Percentiles rank a stretch among this genome's conserved stretches.
Conservation (phyloP, 1,140 invertebrate species). For the Zaprionus africanus region DNA sequence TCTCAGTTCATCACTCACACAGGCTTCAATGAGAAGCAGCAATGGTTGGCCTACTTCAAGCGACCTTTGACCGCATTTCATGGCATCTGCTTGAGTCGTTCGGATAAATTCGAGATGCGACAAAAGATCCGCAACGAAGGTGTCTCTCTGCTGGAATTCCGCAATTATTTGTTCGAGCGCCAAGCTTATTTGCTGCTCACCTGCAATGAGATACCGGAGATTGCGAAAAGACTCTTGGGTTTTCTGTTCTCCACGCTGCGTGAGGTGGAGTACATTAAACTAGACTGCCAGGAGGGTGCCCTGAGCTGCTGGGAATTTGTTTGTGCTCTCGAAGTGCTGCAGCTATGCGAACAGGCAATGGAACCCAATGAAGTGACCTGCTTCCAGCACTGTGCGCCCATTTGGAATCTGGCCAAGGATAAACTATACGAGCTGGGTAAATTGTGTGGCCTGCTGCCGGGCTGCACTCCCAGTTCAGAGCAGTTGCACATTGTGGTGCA, state of each 20-base stretch:
- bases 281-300: slow-evolving; percentile 90
- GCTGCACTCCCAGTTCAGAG: slow-evolving; percentile 91
- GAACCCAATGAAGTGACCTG: slow-evolving; percentile 87
- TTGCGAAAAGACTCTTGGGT: slow-evolving; percentile 73
- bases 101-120: slow-evolving; percentile 89
- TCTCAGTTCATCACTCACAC: slow-evolving; percentile 98
- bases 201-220: slow-evolving; percentile 76
- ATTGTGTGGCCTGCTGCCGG: slow-evolving; percentile 96
- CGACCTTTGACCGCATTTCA: slow-evolving; percentile 92
- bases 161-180: slow-evolving; percentile 97
- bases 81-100: slow-evolving; percentile 90
- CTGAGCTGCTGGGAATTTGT: slow-evolving; percentile 97
- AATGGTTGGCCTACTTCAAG: slow-evolving; percentile 92
- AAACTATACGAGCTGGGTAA: slow-evolving; percentile 95
- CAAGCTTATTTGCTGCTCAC: slow-evolving; percentile 88
- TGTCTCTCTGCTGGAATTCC: slow-evolving; percentile 93
- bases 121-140: slow-evolving; percentile 89
- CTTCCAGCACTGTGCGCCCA: slow-evolving; percentile 93
- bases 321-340: slow-evolving; percentile 94
- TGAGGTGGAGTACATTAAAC: slow-evolving; percentile 77
- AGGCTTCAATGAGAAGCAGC: slow-evolving; percentile 91
- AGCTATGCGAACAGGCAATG: slow-evolving; percentile 90
- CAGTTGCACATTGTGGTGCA: slow-evolving; percentile 96
- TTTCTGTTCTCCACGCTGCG: slow-evolving; percentile 81
- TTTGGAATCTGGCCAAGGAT: slow-evolving; percentile 96